phyloP scores from a whole-genome alignment of 2,888 invertebrate species.

The Desoria tigrina region DNA sequence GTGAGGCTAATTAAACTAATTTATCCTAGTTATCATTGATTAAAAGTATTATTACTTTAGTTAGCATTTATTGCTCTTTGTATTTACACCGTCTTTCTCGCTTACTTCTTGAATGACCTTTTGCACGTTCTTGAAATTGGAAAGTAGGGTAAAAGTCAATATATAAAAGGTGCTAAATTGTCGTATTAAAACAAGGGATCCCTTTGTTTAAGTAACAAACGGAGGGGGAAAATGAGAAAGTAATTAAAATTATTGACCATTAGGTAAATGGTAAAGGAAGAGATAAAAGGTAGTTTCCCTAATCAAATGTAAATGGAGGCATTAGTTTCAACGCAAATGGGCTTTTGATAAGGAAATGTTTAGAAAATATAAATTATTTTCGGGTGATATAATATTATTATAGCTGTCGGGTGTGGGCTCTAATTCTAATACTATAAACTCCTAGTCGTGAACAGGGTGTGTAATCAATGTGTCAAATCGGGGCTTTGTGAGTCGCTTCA shows the following conservation, averaged over 20 bases:
- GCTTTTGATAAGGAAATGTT: background rate
- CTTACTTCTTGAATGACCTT: background rate
- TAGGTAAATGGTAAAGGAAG: background rate
- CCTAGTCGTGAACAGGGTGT: background rate
- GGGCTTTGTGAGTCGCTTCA: too few relatives aligned
- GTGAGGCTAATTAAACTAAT: background rate
- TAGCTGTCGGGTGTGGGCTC: background rate
- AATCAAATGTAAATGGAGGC: background rate
- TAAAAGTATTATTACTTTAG: background rate
- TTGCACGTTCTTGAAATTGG: too few relatives aligned
- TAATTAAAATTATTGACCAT: background rate
- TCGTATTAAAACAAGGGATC: too few relatives aligned
- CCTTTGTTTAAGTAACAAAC: too few relatives aligned
- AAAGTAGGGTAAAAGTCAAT: too few relatives aligned
- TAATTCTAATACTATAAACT: too few relatives aligned
- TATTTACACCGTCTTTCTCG: background rate
- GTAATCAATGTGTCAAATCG: background rate
- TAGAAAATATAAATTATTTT: background rate
- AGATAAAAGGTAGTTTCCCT: background rate
- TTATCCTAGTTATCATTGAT: background rate
- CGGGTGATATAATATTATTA: too few relatives aligned
- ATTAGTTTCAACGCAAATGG: background rate
- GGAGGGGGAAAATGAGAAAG: too few relatives aligned
- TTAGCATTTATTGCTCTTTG: too few relatives aligned
- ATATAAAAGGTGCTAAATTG: too few relatives aligned